phyloP scores from a whole-genome alignment of 2,888 invertebrate species.

The Caenorhabditis plicata region DNA sequence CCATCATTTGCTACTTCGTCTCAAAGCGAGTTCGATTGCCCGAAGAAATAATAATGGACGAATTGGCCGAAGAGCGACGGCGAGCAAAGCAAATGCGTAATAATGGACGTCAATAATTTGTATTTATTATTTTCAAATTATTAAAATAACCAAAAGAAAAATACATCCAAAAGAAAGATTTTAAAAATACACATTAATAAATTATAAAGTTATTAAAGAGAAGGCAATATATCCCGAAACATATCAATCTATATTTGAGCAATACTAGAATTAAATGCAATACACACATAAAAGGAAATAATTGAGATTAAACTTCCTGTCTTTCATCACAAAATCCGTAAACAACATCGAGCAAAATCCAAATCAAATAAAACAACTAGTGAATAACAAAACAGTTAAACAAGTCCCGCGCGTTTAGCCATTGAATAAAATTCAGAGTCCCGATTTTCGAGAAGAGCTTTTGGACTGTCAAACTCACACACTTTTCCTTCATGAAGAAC shows the following conservation, averaged over 20 bases:
- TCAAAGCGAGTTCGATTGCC: conserved; percentile 40
- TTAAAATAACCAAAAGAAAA: conserved; percentile 1
- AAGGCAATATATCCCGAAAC: no score
- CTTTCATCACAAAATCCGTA: no score
- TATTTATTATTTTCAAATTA: neutral
- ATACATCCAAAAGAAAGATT: neutral
- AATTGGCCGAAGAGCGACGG: conserved; percentile 14
- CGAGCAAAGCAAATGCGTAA: conserved; percentile 18
- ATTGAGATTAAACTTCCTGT: no score
- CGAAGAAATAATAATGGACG: conserved; percentile 41
- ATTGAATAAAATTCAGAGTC: conserved; percentile 66
- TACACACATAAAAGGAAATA: no score
- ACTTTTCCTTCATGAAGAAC: conserved; percentile 67
- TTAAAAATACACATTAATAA: neutral
- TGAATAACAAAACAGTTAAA: neutral
- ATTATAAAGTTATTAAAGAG: neutral
- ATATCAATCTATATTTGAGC: no score
- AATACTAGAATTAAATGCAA: no score
- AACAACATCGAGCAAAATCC: no score
- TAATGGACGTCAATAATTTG: conserved; percentile 1
- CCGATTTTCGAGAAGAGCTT: conserved; percentile 62
- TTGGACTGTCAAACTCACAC: conserved; percentile 66
- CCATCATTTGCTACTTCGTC: conserved; percentile 40
- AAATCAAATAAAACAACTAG: neutral
- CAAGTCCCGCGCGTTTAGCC: conserved; percentile 65